phyloP scores from a whole-genome alignment of 2,888 invertebrate species.

The Cheilosia urbana region DNA sequence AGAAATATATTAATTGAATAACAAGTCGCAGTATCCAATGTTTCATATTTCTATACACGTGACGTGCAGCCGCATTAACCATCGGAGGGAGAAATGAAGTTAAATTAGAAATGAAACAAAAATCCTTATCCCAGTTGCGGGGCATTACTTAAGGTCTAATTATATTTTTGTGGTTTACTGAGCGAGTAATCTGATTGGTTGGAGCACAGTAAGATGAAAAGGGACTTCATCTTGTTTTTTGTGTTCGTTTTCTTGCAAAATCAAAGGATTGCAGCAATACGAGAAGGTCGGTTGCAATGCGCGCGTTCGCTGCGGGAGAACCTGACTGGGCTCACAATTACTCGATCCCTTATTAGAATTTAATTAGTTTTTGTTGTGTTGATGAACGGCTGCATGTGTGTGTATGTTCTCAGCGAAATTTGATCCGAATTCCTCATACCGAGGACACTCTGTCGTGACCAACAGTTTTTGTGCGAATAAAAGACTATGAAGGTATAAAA shows the following conservation, averaged over 20 bases:
- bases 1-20: conserved; percentile 77
- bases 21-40: conserved; percentile 61
- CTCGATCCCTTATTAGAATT: conserved; percentile 28
- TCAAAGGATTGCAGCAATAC: conserved; percentile 44
- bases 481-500: conserved; percentile 6
- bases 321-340: background rate
- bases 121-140: conserved; percentile 35
- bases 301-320: conserved; percentile 30
- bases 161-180: conserved; percentile 66
- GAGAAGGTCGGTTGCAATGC: conserved; percentile 34
- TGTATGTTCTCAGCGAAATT: conserved; percentile 40
- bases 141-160: conserved; percentile 57
- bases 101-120: conserved; percentile 30
- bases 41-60: conserved; percentile 53
- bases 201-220: conserved; percentile 7
- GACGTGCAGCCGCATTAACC: conserved; percentile 56
- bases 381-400: background rate
- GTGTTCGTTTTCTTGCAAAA: background rate
- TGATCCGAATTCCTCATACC: conserved; percentile 36
- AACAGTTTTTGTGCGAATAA: conserved; percentile 30
- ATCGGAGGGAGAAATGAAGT: background rate
- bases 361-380: conserved; percentile 26
- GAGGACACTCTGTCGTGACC: conserved; percentile 36
- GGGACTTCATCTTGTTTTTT: conserved; percentile 59
- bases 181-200: conserved; percentile 69